Conservation (phyloP, 2,888 invertebrate species). For the Melolontha melolontha region DNA sequence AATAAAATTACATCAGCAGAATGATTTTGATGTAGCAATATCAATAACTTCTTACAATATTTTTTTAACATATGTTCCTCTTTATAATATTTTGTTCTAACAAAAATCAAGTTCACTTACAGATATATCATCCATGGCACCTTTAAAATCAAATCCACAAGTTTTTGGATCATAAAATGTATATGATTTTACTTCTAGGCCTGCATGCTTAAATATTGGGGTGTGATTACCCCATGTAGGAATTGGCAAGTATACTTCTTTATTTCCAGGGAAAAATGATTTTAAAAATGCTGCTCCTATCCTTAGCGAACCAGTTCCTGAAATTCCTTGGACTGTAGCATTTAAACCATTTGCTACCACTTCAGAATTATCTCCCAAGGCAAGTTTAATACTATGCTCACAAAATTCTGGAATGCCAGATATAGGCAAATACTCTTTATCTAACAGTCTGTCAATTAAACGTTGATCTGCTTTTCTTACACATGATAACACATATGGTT, state of each 20-base stretch:
- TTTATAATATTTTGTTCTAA: no score
- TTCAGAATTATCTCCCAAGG: constrained; percentile 84
- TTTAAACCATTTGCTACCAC: constrained; percentile 77
- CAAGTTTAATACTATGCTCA: constrained; percentile 85
- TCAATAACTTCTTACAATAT: no score
- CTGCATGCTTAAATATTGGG: constrained; percentile 91
- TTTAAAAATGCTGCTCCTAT: constrained; percentile 91
- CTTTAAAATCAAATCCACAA: constrained; percentile 92
- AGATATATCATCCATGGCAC: constrained; percentile 87
- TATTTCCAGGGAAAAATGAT: constrained; percentile 82
- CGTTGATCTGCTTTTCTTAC: constrained; percentile 88
- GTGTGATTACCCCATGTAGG: constrained; percentile 99
- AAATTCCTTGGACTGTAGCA: constrained; percentile 87
- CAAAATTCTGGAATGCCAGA: constrained; percentile 88
- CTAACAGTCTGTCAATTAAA: constrained; percentile 75
- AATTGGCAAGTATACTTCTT: constrained; percentile 87
- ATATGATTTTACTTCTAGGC: constrained; percentile 88
- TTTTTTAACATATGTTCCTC: no score
- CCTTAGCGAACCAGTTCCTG: constrained; percentile 97
- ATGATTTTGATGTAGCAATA: no score
- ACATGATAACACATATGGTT: constrained; percentile 93
- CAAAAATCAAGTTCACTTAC: constrained; percentile 68
- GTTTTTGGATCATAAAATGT: constrained; percentile 94
- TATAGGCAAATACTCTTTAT: constrained; percentile 97
- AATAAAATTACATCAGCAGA: no score